A percentile compares a stretch with the other conserved stretches of the same genome.
Conservation (phyloP, 2,888 invertebrate genomes). For the Diaprepes abbreviatus region DNA sequence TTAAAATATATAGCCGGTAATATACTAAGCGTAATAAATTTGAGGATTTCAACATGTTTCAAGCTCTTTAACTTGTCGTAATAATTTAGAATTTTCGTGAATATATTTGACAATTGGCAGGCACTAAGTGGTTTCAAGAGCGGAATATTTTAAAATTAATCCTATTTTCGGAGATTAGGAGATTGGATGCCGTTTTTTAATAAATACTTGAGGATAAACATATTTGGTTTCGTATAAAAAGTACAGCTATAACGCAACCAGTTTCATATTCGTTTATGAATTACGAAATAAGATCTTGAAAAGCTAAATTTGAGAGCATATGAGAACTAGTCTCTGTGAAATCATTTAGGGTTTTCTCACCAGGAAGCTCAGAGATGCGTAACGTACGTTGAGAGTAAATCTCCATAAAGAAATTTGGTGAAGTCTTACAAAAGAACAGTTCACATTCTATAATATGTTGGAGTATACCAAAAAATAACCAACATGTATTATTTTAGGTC, state of each 20-base stretch:
- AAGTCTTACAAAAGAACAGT: too few relatives aligned
- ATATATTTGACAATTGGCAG: conserved; percentile 17
- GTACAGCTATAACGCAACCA: not conserved
- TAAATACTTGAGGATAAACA: conserved; percentile 8
- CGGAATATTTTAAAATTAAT: conserved; percentile 14
- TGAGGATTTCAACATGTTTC: conserved; percentile 9
- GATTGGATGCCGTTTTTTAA: not conserved
- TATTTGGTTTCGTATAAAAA: conserved; percentile 7
- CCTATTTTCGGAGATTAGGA: conserved; percentile 12
- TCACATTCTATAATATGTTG: too few relatives aligned
- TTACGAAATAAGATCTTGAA: too few relatives aligned
- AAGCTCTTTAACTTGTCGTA: conserved; percentile 13
- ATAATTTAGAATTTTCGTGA: conserved; percentile 15
- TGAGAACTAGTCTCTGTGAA: too few relatives aligned
- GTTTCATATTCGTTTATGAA: too few relatives aligned
- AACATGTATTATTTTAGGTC: too few relatives aligned
- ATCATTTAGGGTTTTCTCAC: too few relatives aligned
- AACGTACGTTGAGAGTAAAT: too few relatives aligned
- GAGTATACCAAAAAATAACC: too few relatives aligned
- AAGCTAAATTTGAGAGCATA: too few relatives aligned
- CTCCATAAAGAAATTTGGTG: too few relatives aligned
- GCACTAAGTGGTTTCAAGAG: conserved; percentile 13
- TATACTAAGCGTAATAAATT: conserved; percentile 6
- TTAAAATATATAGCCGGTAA: conserved; percentile 10
- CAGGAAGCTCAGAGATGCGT: too few relatives aligned